These are phyloP conservation scores for Leuciscus idus DNA, from an alignment of 2,113 vertebrate genomes.

Conservation along the genomic window DNA sequence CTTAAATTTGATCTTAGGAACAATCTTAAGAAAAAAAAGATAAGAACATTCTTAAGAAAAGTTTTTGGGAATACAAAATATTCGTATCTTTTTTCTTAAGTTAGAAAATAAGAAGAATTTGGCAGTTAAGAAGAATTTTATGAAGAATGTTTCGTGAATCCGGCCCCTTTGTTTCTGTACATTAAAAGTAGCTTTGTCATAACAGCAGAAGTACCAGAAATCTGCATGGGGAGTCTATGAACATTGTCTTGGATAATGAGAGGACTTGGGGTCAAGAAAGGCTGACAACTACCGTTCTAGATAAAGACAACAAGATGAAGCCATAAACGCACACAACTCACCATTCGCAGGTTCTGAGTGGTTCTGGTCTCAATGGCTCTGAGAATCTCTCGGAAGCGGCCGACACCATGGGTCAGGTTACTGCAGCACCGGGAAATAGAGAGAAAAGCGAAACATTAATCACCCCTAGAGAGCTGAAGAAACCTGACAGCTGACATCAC, in stretches of 20 bases:
- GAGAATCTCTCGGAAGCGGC: constrained; percentile 95
- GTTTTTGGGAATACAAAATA: no score
- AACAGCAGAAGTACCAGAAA: background rate
- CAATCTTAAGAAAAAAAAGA: no score
- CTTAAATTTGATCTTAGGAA: no score
- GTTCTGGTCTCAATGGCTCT: constrained; percentile 95
- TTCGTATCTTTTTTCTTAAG: no score
- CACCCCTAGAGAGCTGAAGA: background rate
- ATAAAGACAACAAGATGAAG: constrained; percentile 26
- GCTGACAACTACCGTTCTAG: background rate
- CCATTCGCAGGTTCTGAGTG: constrained; percentile 97
- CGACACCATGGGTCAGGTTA: constrained; percentile 93
- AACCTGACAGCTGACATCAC: constrained; percentile 1
- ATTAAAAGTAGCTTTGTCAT: no score
- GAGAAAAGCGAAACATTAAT: background rate
- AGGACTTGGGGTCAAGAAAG: background rate
- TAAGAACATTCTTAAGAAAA: no score
- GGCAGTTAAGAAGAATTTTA: no score
- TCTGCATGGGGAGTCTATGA: background rate
- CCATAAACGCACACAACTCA: constrained; percentile 69
- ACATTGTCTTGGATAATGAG: background rate
- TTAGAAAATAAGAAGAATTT: no score
- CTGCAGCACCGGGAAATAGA: constrained; percentile 69
- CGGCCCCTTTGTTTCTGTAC: no score
- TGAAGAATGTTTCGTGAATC: no score